Base-by-base conservation (phyloP, 2,797 vertebrate species). In the Diglossa cyanea region DNA sequence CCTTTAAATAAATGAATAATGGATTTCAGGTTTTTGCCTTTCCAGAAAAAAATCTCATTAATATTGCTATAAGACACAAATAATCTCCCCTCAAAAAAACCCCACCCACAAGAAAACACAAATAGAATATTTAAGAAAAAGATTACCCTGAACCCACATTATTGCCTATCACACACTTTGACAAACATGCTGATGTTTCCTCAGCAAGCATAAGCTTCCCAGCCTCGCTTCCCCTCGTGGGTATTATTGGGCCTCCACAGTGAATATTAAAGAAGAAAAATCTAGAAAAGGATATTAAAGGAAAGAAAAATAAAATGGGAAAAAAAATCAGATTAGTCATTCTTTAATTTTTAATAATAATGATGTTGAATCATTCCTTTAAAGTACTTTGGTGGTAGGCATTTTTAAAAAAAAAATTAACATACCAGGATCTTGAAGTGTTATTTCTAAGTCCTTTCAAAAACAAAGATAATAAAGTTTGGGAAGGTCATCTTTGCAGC, bases 261-360 rank as follows among this genome's bases (percentile, higher is more conserved):
- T 66, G 74, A 95, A 30, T 77, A 82, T 70, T 94, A 95, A 89
- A 95, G 62, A 39, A 53, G 74, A 67, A 13, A 66, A 24, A 19
- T 86, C 42, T 61, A 95, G 42, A 67, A 86, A 79, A 83, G n/a
- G 44, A 60, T 91, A 95, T 84, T 94, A 95, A 94, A n/a, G 67
- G 58, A 45, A 95, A 55, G 73, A 85, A 96, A 96, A 96, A 85
- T 74, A 58, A n/a, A 58, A 33, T 60, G 1, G 17, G 13, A 85
- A 60, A 28, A 88, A 82, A 87, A 88, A 84, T 42, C 80, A 21
- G 58, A 82, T 85, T 84, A 96, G 80, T 96, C 30, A 92, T 88
- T 96, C 78, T 95, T 61, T 87, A 90, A 89, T 73, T 93, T 63
- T 45, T 94, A 90, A 76, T 83, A 96, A 95, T 96, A 94, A 91